phyloP scores from a whole-genome alignment of 2,888 invertebrate genomes.

The Troides oblongomaculatus region DNA sequence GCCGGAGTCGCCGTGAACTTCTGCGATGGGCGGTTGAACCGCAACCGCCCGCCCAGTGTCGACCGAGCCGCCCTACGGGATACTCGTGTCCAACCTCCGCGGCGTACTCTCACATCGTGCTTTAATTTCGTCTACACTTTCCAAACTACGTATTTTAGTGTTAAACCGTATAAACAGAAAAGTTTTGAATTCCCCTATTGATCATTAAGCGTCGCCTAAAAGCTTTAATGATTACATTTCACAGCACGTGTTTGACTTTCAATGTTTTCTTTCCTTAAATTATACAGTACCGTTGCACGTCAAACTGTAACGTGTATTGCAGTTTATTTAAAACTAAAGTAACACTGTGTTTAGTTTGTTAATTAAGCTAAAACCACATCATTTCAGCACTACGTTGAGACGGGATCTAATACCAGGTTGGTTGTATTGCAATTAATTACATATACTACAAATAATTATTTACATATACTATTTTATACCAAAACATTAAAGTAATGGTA shows the following conservation, averaged over 20 bases:
- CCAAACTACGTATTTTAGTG: conserved; percentile 21
- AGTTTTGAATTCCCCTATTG: not conserved
- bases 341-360: conserved; percentile 24
- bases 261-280: not conserved
- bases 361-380: conserved; percentile 17
- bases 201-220: not conserved
- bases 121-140: conserved; percentile 43
- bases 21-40: conserved; percentile 52
- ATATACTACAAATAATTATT: not conserved
- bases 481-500: not conserved
- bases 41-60: conserved; percentile 70
- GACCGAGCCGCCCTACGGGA: conserved; percentile 60
- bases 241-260: not conserved
- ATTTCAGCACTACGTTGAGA: not conserved
- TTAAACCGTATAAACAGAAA: not conserved
- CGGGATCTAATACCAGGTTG: conserved; percentile 12
- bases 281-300: not conserved
- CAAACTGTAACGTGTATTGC: not conserved
- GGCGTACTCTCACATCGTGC: conserved; percentile 43
- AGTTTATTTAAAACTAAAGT: conserved; percentile 8
- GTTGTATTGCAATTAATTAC: not conserved
- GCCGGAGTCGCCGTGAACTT: conserved; percentile 70
- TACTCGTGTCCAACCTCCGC: conserved; percentile 50
- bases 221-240: not conserved
- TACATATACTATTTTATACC: not conserved